Evolutionary conservation across 92 coral and sea anemone genomes (phyloP).

Genomic region (Zoanthus gigantus): DNA sequence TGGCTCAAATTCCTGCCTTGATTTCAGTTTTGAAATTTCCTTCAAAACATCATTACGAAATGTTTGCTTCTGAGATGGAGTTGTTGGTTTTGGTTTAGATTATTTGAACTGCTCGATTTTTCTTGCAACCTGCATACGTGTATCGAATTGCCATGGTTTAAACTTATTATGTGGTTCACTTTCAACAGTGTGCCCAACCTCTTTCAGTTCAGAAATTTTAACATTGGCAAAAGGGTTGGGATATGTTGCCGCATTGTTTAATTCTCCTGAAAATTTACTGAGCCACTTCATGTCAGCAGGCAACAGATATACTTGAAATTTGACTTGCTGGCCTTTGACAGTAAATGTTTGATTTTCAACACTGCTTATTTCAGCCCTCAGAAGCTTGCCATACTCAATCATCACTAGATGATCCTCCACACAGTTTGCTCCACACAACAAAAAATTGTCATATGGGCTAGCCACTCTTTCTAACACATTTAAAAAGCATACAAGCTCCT

Average conservation of each 20-base stretch:
- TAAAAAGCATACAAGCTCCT: slow-evolving; percentile 75
- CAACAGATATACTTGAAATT: slow-evolving; percentile 38
- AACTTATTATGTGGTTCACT: slow-evolving; percentile 51
- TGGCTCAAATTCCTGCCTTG: slow-evolving; percentile 73
- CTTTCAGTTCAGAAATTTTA: slow-evolving; percentile 21
- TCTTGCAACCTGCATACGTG: slow-evolving; percentile 61
- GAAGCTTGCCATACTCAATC: slow-evolving; percentile 68
- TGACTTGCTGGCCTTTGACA: slow-evolving; percentile 46
- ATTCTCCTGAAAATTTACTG: slow-evolving; percentile 43
- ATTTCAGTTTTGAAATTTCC: slow-evolving; percentile 67
- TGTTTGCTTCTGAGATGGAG: slow-evolving; percentile 61
- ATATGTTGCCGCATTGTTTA: slow-evolving; percentile 29
- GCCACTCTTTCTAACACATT: slow-evolving; percentile 76
- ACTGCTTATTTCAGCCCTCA: slow-evolving; percentile 50
- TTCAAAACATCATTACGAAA: slow-evolving; percentile 62
- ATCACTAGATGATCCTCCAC: slow-evolving; percentile 76
- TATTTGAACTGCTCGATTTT: slow-evolving; percentile 64
- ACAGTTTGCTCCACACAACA: slow-evolving; percentile 75
- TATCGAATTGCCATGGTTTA: slow-evolving; percentile 73
- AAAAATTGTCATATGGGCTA: slow-evolving; percentile 69
- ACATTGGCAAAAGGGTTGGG: slow-evolving; percentile 76
- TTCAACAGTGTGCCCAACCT: slow-evolving; percentile 50
- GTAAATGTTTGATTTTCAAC: slow-evolving; percentile 57
- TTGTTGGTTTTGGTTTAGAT: slow-evolving; percentile 62
- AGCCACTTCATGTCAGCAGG: slow-evolving; percentile 62